Evolutionary conservation across 2,888 invertebrate species (phyloP), one percentile per base, ranked within the genome.

Genomic region (Nomada fabriciana): DNA sequence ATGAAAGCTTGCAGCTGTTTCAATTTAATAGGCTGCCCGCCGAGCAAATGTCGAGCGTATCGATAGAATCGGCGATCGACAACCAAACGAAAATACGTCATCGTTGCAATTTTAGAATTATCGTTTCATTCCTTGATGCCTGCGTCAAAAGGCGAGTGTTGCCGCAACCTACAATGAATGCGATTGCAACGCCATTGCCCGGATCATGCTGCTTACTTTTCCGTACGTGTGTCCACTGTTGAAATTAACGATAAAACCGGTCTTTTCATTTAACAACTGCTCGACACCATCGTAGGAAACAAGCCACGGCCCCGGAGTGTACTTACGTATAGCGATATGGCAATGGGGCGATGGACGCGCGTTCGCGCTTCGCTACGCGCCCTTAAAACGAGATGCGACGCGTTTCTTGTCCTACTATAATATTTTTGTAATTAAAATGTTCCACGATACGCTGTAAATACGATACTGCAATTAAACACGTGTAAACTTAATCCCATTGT

Each of bases 401-500:
- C 76, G 65, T 36, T 65, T 76, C 64, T 72, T 76, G 64, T 68
- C 65, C 73, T 75, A 78, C 79, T 70, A 59, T 69, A 55, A 83
- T 79, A 83, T 85, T 87, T 89, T 88, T 88, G 87, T 86, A 90
- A 89, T 86, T 86, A 85, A 84, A 64, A 88, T 88, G 82, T 86
- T 86, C 82, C 86, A 87, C 70, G 76, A 88, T 85, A 85, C 86
- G 84, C 85, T 91, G 91, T 91, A 91, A 89, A 91, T 91, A 80
- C 68, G 42, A 63, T 80, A 91, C 86, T 88, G 88, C 88, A 89
- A 91, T 91, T 90, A 91, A 87, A 87, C 25, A 47, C 86, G 67
- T 65, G 69, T 86, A 86, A 80, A 86, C 63, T 42, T 61, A 74
- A 74, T 59, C 29, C 2, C 18, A 5, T 20, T 42, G 13, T 52